Evolutionary conservation across 2,888 invertebrate genomes (phyloP).

Genomic region (Lithophane leautieri): DNA sequence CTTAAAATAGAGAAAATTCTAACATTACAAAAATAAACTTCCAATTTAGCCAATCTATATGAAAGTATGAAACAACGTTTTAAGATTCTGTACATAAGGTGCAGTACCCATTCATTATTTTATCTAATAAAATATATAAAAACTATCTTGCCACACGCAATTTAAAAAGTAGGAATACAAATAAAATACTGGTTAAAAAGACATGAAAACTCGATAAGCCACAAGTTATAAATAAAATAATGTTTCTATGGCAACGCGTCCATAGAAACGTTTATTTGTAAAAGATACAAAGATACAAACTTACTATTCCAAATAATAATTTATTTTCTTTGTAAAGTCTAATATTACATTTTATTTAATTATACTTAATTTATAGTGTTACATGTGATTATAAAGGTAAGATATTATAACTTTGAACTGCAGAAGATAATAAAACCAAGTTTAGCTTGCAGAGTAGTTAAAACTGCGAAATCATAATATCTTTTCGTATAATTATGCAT

Average conservation of each 20-base stretch:
- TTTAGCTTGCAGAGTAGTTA: not conserved
- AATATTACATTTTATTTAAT: constrained; percentile 16
- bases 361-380: constrained; percentile 21
- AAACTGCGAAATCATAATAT: constrained; percentile 18
- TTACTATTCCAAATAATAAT: constrained; percentile 18
- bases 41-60: not conserved
- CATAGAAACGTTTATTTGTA: constrained; percentile 58
- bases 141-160: not conserved
- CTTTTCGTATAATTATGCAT: not conserved
- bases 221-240: constrained; percentile 17
- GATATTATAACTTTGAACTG: not conserved
- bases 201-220: not conserved
- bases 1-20: not conserved
- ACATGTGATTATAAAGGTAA: constrained; percentile 46
- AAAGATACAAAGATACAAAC: constrained; percentile 23
- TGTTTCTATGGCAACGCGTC: constrained; percentile 63
- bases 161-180: not conserved
- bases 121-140: too few species aligned
- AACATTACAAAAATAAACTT: not conserved
- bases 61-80: not conserved
- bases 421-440: not conserved
- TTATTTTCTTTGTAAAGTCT: constrained; percentile 19
- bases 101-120: not conserved
- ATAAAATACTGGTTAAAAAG: not conserved
- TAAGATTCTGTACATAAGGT: not conserved